A percentile compares a stretch with the other conserved stretches of the same genome.
Evolutionary conservation across 2,888 invertebrate species (phyloP).

Genomic region (Deilephila elpenor): DNA sequence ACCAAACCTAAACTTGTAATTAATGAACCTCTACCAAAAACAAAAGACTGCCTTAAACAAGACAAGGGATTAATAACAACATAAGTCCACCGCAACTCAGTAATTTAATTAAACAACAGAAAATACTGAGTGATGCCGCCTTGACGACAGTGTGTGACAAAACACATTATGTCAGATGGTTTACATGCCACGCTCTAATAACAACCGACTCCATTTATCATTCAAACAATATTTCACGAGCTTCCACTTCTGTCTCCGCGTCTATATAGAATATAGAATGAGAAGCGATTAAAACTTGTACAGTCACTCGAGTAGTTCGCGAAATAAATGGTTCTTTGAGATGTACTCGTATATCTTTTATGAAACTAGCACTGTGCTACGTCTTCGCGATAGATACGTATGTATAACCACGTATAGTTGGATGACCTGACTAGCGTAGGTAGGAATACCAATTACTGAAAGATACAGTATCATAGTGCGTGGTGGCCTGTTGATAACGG

Average conservation of each 20-base stretch:
- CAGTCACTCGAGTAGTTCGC: slow-evolving; percentile 3
- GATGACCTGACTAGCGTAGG: too few species aligned
- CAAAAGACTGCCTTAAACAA: neutral
- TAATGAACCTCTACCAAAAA: neutral
- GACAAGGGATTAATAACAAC: neutral
- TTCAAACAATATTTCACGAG: slow-evolving; percentile 63
- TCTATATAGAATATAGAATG: slow-evolving; percentile 23
- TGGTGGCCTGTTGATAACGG: too few species aligned
- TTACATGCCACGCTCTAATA: slow-evolving; percentile 57
- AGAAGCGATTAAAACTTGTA: slow-evolving; percentile 28
- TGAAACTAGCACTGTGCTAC: too few species aligned
- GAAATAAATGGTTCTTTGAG: slow-evolving; percentile 7
- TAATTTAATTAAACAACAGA: neutral
- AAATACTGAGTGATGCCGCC: slow-evolving; percentile 9
- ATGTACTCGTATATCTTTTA: neutral
- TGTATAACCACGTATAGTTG: too few species aligned
- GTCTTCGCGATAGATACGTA: too few species aligned
- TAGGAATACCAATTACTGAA: too few species aligned
- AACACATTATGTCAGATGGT: slow-evolving; percentile 45
- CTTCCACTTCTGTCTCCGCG: slow-evolving; percentile 46
- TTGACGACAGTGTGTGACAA: slow-evolving; percentile 43
- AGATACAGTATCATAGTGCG: too few species aligned
- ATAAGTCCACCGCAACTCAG: neutral
- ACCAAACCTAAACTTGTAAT: too few species aligned
- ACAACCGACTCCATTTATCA: slow-evolving; percentile 62